Evolutionary conservation across 2,888 invertebrate genomes (phyloP), one percentile per base, ranked within the genome.

Genomic region (Cynaeus angustus): DNA sequence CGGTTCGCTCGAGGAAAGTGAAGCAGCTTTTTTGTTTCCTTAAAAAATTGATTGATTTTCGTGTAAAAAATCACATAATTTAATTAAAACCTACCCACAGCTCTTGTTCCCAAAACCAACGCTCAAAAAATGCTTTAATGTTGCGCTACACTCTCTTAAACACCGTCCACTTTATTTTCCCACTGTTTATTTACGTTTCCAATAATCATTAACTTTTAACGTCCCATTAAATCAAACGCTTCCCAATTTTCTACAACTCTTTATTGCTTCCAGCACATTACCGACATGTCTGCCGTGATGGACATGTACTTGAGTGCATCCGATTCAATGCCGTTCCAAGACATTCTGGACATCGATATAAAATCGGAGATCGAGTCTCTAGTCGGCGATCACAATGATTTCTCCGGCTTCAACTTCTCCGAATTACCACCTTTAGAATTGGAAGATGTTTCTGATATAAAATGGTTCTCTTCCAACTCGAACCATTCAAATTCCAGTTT

Each of bases 281-380:
- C 33, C 12, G 71, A 66, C 66, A 83, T 83, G 82, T 84, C 84
- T 52, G 78, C 86, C 33, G 81, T 81, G 65, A 88, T 88, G 88
- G 88, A 88, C 78, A 87, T 87, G 80, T 87, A 87, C 76, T 83
- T 88, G 72, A 86, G 84, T 72, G 85, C 87, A 38, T 80, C 82
- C 8, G 88, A 88, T 77, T 87, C 88, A 55, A 81, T 88, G 82
- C 93, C 94, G 56, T 89, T 96, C 80, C 94, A 95, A 84, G 96
- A 96, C 82, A 94, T 96, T 92, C 88, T 96, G 74, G 95, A 96
- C 82, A 92, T 94, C 84, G 96, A 96, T 82, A 94, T 96, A 72
- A 94, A 94, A 82, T 91, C 91, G 75, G 95, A 95, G 85, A 93
- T 94, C 77, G 95, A 94, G 72, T 92, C 91, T 62, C 91, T 93